A percentile compares a stretch with the other conserved stretches of the same genome.
phyloP scores from a whole-genome alignment of 1,140 invertebrate species.

The Rhizoglyphus robini region DNA sequence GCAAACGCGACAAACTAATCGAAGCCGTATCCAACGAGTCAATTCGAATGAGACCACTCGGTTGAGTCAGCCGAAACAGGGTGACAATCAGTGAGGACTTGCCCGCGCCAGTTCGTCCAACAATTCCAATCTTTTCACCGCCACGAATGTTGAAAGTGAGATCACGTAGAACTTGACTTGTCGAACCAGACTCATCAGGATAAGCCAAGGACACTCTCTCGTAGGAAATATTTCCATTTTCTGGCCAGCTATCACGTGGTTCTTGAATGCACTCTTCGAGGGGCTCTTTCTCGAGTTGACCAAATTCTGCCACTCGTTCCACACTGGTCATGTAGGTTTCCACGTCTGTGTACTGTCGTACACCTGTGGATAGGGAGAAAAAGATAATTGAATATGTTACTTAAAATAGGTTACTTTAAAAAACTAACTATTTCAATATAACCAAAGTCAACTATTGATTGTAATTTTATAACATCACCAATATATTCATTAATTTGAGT shows the following conservation, averaged over 20 bases:
- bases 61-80: constrained; percentile 33
- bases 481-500: too few species aligned
- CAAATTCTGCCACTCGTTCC: constrained; percentile 51
- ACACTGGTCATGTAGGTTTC: constrained; percentile 63
- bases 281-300: too few species aligned
- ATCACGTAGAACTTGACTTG: constrained; percentile 50
- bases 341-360: constrained; percentile 62
- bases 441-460: too few species aligned
- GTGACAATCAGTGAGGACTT: too few species aligned
- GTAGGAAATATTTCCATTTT: constrained; percentile 52
- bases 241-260: constrained; percentile 43
- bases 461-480: too few species aligned
- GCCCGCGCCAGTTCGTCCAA: too few species aligned
- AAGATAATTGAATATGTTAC: too few species aligned
- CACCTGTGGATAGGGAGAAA: too few species aligned
- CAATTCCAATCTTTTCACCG: too few species aligned
- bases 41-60: constrained; percentile 36
- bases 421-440: too few species aligned
- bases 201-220: constrained; percentile 52
- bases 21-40: constrained; percentile 37
- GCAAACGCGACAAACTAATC: constrained; percentile 37
- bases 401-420: too few species aligned
- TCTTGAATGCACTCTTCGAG: constrained; percentile 38
- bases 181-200: constrained; percentile 46
- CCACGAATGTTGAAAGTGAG: constrained; percentile 41